Percentiles rank a stretch among this genome's conserved stretches.
phyloP scores from a whole-genome alignment of 2,113 vertebrate genomes.

The Campylorhamphus procurvoides region DNA sequence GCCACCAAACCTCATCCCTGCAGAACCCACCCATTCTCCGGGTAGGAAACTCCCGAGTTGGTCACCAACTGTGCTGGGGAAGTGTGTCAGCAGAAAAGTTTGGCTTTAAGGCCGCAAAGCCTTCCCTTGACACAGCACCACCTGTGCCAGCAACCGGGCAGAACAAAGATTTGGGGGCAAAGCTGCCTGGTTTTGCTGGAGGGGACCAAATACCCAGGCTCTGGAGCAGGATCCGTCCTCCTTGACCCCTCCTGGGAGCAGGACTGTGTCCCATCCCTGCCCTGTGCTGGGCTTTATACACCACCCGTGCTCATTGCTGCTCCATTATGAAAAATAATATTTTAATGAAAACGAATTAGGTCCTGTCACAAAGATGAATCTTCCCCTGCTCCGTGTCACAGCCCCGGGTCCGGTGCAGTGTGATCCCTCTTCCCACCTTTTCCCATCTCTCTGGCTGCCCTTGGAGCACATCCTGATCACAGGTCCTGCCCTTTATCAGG shows the following conservation, averaged over 20 bases:
- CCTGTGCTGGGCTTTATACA: not conserved
- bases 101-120: not conserved
- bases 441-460: not conserved
- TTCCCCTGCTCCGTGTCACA: rapidly evolving
- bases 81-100: not conserved
- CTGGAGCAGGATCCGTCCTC: rapidly evolving
- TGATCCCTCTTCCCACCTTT: not conserved
- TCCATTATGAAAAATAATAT: not conserved
- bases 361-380: not conserved
- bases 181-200: not conserved
- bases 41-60: not conserved
- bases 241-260: rapidly evolving
- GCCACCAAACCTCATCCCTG: rapidly evolving
- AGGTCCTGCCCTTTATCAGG: not conserved
- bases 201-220: rapidly evolving
- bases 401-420: not conserved
- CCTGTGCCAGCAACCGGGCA: not conserved
- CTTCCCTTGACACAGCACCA: not conserved
- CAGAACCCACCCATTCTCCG: not conserved
- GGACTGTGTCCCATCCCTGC: rapidly evolving
- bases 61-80: not conserved
- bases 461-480: not conserved
- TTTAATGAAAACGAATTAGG: not conserved
- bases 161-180: rapidly evolving
- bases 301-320: not conserved